These are phyloP conservation scores for Penaeus monodon DNA, from an alignment of 2,888 invertebrate species.

Conservation along the genomic window DNA sequence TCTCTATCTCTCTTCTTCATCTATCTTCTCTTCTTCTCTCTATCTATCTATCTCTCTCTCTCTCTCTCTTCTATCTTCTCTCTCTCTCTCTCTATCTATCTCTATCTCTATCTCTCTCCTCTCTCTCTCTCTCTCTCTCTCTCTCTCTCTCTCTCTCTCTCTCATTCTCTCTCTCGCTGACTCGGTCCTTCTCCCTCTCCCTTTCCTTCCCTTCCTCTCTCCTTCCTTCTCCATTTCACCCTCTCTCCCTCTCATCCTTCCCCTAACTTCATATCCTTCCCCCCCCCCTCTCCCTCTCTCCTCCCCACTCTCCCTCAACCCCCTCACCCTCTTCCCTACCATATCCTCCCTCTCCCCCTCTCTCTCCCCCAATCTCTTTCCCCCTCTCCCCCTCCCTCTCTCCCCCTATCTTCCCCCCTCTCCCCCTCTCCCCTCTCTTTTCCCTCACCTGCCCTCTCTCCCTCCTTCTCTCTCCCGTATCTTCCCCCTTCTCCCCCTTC, in stretches of 20 bases:
- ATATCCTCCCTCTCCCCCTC: not conserved
- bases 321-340: not conserved
- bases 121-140: not conserved
- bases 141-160: not conserved
- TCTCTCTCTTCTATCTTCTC: too few relatives aligned
- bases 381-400: not conserved
- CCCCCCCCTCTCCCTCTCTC: not conserved
- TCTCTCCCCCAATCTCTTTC: not conserved
- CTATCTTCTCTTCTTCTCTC: too few relatives aligned
- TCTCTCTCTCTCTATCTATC: too few relatives aligned
- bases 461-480: too few relatives aligned
- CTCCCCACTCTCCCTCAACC: too few relatives aligned
- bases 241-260: not conserved
- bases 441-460: too few relatives aligned
- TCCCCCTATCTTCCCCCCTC: too few relatives aligned
- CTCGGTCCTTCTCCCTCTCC: not conserved
- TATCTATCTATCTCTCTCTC: too few relatives aligned
- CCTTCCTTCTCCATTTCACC: not conserved
- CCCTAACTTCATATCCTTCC: not conserved
- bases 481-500: too few relatives aligned
- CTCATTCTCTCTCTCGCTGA: not conserved
- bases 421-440: too few relatives aligned
- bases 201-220: not conserved
- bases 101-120: not conserved
- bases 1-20: too few relatives aligned